Evolutionary conservation across 2,113 vertebrate genomes (phyloP).

Genomic region (Halichoerus grypus): DNA sequence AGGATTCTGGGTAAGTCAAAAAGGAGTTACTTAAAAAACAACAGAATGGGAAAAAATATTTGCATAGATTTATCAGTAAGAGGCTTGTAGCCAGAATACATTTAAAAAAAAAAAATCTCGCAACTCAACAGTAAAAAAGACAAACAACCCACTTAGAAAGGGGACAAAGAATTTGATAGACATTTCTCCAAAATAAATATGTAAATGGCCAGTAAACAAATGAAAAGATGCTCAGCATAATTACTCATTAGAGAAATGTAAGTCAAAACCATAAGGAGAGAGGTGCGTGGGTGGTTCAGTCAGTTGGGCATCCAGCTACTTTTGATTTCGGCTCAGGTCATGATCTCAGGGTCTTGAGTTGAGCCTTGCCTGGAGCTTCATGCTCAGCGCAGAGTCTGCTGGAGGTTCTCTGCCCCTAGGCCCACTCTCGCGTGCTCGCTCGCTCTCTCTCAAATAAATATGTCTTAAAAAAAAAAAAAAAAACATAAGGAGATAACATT

Average conservation of each 20-base stretch:
- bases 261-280: not conserved
- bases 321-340: not conserved
- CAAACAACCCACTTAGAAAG: not conserved
- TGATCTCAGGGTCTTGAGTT: not conserved
- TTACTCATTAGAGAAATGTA: conserved; percentile 35
- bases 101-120: not conserved
- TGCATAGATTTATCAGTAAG: not conserved
- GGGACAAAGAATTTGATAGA: not conserved
- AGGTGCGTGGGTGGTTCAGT: not conserved
- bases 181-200: not conserved
- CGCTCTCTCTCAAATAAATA: not conserved
- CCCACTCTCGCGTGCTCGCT: not conserved
- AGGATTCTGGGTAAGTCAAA: not conserved
- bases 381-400: not conserved
- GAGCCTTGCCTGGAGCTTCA: not conserved
- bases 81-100: not conserved
- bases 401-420: not conserved
- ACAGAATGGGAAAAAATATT: not conserved
- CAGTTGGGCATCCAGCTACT: not conserved
- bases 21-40: not conserved
- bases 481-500: not conserved
- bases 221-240: not conserved
- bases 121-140: not conserved
- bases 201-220: not conserved
- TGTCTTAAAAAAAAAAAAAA: not conserved